A percentile compares a stretch with the other conserved stretches of the same genome.
Conservation (phyloP, 2,888 invertebrate genomes). For the Prostheceraeus crozeri region DNA sequence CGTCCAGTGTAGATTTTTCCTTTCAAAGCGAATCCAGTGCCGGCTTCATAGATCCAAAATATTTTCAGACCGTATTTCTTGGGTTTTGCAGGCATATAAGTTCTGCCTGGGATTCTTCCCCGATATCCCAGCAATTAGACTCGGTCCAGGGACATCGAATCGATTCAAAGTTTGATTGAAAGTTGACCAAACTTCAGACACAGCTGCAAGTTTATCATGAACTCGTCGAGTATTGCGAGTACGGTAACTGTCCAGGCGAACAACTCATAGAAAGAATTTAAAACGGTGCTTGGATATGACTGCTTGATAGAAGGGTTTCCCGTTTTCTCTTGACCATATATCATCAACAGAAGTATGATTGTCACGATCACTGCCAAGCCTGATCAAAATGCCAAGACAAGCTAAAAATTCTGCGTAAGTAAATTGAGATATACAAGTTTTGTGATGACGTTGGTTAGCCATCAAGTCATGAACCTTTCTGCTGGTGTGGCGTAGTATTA, state of each 20-base stretch:
- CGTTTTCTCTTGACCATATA: background rate
- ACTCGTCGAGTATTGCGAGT: background rate
- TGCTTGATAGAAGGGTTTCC: constrained; percentile 7
- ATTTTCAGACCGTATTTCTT: constrained; percentile 9
- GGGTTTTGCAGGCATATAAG: constrained; percentile 13
- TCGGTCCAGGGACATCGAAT: constrained; percentile 9
- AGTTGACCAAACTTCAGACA: constrained; percentile 2
- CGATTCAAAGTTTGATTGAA: background rate
- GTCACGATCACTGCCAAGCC: background rate
- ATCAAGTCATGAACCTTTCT: too few species aligned
- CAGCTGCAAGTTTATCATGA: constrained; percentile 11
- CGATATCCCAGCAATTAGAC: constrained; percentile 16
- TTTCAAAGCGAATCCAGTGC: background rate
- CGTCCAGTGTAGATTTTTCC: constrained; percentile 5
- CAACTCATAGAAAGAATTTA: constrained; percentile 3
- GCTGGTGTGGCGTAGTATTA: too few species aligned
- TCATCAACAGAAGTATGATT: background rate
- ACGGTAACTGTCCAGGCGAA: constrained; percentile 1
- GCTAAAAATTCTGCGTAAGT: constrained; percentile 5
- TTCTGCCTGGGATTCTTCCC: background rate
- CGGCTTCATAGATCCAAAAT: background rate
- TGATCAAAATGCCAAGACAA: background rate
- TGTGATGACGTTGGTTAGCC: too few species aligned
- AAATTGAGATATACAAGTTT: too few species aligned
- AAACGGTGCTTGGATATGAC: background rate